Evolutionary conservation across 1,140 invertebrate species (phyloP).

Genomic region (Zeugodacus cucurbitae): DNA sequence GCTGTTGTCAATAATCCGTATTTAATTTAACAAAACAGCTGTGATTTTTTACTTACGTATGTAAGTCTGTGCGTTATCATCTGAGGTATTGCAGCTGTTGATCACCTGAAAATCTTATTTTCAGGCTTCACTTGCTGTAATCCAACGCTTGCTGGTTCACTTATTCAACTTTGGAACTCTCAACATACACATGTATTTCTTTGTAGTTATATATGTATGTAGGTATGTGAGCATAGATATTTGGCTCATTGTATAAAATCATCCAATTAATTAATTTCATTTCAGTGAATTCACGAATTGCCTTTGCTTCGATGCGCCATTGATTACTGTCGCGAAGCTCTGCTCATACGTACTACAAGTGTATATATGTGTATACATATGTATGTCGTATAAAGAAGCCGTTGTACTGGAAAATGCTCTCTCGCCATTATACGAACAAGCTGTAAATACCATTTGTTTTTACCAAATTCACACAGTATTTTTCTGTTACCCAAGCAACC

Average conservation of each 20-base stretch:
- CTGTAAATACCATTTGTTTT: too few relatives aligned
- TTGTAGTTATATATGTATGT: neutral
- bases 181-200: neutral
- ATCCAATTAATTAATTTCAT: conserved; percentile 2
- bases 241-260: neutral
- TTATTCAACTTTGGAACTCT: neutral
- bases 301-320: neutral
- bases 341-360: too few relatives aligned
- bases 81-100: neutral
- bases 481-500: too few relatives aligned
- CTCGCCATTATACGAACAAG: too few relatives aligned
- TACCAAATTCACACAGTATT: too few relatives aligned
- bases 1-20: neutral
- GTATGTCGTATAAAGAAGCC: neutral
- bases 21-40: neutral
- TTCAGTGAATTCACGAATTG: neutral
- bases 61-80: neutral
- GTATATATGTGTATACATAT: too few relatives aligned
- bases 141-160: neutral
- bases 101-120: conserved; percentile 4
- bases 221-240: neutral
- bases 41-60: neutral
- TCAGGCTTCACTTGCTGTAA: neutral
- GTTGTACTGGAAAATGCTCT: neutral
- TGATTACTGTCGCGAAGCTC: neutral